Evolutionary conservation across 2,113 vertebrate species (phyloP), one percentile per base, ranked within the genome.

Genomic region (Pagrus major): DNA sequence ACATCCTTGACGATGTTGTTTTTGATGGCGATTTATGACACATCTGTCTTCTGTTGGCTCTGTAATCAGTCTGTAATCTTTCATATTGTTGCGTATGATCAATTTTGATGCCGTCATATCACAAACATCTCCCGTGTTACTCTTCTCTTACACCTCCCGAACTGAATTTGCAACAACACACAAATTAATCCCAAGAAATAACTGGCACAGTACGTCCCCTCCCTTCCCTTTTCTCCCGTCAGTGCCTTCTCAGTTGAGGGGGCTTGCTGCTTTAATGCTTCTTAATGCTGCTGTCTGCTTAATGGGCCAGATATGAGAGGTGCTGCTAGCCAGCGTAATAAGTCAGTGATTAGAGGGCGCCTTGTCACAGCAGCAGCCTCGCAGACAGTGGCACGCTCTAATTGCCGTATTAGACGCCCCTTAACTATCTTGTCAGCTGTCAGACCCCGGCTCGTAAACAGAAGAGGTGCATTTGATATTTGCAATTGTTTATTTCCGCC

Each of bases 271-370:
- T 91, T 92, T 93, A 94, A 89, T 89, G 80, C 73, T 85, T 82
- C 84, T 90, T 93, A 92, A 93, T 91, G 91, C 86, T 73, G 88
- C 95, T 87, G 95, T 94, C 95, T 94, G 92, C 88, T 96, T 96
- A 96, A 95, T 95, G 92, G 90, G 90, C 89, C 88, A 91, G 94
- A 92, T 95, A 94, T 95, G 96, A 95, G 93, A 93, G 96, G 83
- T 93, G 91, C 95, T 96, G 95, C 95, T 96, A 95, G 92, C 86
- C 92, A 84, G 90, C 93, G 92, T 91, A 91, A 84, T 96, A 96
- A 95, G 89, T 91, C 76, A 93, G 92, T 96, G 96, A 96, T 96
- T 96, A 95, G 95, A 94, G 95, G 93, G 89, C 83, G 90, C 82
- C 91, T 91, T 95, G 92, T 96, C 96, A 95, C 95, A 95, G 95